phyloP scores from a whole-genome alignment of 2,797 vertebrate species.

The Poliocrania exsul region DNA sequence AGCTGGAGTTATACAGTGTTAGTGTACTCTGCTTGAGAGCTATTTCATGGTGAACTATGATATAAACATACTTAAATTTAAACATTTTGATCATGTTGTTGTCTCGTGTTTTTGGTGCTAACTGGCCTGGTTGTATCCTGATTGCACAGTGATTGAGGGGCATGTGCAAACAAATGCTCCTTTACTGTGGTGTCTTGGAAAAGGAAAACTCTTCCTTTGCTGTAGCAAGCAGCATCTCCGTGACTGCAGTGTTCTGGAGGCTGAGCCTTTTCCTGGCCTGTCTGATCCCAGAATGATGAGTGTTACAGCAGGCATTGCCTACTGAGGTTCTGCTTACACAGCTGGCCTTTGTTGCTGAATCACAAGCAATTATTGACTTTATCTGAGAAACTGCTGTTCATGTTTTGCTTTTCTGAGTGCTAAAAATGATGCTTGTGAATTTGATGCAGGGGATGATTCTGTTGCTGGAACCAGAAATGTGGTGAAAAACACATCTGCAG shows the following conservation, averaged over 20 bases:
- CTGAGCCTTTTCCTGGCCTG: background rate
- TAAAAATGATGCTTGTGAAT: background rate
- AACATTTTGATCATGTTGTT: background rate
- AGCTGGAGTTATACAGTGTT: background rate
- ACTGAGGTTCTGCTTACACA: background rate
- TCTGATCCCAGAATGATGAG: background rate
- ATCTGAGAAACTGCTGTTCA: background rate
- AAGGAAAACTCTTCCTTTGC: background rate
- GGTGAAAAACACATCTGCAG: background rate
- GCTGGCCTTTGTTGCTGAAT: background rate
- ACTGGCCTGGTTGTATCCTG: background rate
- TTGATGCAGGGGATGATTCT: background rate
- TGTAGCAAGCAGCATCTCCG: background rate
- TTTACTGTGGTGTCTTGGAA: background rate
- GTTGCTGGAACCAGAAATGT: background rate
- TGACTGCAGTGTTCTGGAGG: background rate
- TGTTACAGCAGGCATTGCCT: background rate
- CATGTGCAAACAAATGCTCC: background rate
- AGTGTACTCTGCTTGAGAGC: background rate
- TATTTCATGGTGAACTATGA: background rate
- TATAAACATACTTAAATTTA: background rate
- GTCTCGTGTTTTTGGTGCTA: background rate
- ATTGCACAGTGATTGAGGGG: background rate
- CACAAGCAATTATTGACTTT: constrained; percentile 38
- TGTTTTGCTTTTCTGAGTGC: background rate